Evolutionary conservation across 2,797 vertebrate species (phyloP).

Genomic region (Emys orbicularis): DNA sequence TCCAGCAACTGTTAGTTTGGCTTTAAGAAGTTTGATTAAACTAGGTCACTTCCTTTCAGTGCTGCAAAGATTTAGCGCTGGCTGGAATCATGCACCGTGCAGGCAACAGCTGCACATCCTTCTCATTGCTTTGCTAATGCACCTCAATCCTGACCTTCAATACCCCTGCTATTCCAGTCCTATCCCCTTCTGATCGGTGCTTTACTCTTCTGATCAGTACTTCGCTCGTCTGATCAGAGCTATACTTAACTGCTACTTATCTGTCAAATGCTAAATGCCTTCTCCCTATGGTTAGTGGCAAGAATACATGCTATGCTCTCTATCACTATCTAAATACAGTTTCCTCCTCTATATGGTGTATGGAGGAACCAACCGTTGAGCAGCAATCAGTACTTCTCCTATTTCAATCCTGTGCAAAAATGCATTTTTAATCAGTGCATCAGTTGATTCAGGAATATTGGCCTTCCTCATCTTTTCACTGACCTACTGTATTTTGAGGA

Average conservation of each 20-base stretch:
- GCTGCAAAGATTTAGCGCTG: background rate
- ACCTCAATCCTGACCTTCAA: background rate
- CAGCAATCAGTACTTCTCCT: background rate
- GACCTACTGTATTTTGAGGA: background rate
- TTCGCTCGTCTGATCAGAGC: background rate
- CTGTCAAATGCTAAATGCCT: background rate
- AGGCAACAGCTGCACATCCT: background rate
- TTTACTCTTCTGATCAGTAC: background rate
- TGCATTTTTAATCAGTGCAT: background rate
- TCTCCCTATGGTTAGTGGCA: background rate
- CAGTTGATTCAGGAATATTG: background rate
- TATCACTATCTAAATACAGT: background rate
- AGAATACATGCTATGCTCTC: background rate
- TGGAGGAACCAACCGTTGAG: background rate
- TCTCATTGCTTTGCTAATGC: background rate
- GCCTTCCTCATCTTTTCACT: background rate
- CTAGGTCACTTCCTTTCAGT: slow-evolving; percentile 35
- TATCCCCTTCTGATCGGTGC: background rate
- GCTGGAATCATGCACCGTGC: rapidly evolving
- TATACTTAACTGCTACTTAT: background rate
- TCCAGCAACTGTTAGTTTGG: background rate
- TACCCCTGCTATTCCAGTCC: background rate
- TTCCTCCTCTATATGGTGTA: background rate
- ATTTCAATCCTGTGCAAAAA: background rate
- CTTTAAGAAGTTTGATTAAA: slow-evolving; percentile 31